Evolutionary conservation across 2,888 invertebrate genomes (phyloP).

Genomic region (Dryobotodes eremita): DNA sequence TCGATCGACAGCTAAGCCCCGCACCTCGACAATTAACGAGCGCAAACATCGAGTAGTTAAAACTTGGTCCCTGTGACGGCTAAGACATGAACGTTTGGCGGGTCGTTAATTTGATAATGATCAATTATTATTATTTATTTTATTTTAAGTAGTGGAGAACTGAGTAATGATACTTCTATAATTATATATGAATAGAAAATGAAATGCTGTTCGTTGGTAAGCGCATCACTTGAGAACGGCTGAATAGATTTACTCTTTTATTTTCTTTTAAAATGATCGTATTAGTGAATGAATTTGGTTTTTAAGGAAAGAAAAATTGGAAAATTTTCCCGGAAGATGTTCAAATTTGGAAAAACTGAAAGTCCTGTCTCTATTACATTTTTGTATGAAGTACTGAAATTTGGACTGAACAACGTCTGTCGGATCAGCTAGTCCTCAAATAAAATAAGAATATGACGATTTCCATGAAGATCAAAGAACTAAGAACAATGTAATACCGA

Average conservation of each 20-base stretch:
- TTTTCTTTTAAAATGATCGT: background rate
- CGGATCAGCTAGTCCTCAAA: background rate
- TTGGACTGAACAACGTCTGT: background rate
- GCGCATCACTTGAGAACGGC: background rate
- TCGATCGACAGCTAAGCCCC: constrained; percentile 63
- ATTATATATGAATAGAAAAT: background rate
- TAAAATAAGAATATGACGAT: background rate
- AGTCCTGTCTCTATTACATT: background rate
- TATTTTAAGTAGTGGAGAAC: background rate
- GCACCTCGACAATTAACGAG: constrained; percentile 79
- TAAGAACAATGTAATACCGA: constrained; percentile 37
- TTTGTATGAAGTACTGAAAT: background rate
- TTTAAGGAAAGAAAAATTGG: background rate
- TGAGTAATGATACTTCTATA: background rate
- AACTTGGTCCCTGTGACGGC: constrained; percentile 60
- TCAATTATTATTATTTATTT: background rate
- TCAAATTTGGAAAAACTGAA: background rate
- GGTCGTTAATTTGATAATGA: background rate
- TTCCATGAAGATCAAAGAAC: background rate
- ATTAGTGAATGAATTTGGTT: background rate
- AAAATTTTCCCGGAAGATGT: background rate
- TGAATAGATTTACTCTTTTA: background rate
- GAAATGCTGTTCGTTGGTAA: background rate
- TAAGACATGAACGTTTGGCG: constrained; percentile 40
- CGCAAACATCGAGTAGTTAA: constrained; percentile 79